phyloP scores from a whole-genome alignment of 2,888 invertebrate genomes.

The Calameuta idolon region DNA sequence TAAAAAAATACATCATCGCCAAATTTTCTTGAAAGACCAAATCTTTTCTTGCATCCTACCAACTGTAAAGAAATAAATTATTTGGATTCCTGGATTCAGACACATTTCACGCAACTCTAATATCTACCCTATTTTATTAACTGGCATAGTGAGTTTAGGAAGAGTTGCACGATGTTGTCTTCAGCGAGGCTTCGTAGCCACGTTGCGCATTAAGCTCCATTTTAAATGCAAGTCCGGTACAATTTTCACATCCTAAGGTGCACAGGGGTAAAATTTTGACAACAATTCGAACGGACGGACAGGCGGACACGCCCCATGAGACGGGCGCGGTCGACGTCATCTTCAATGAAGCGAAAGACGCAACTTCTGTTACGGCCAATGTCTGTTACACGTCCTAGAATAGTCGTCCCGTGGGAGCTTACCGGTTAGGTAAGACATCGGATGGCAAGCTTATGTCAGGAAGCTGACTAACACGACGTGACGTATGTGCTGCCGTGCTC shows the following conservation, averaged over 20 bases:
- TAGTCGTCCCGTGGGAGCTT: constrained; percentile 57
- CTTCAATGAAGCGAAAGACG: constrained; percentile 53
- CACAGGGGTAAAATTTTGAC: constrained; percentile 17
- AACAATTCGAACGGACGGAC: constrained; percentile 43
- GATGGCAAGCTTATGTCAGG: constrained; percentile 36
- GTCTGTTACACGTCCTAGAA: constrained; percentile 60
- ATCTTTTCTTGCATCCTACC: background rate
- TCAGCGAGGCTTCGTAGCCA: background rate
- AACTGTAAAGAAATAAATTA: background rate
- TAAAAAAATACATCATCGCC: background rate
- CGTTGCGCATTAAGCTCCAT: background rate
- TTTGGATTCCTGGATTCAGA: background rate
- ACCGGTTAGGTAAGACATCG: constrained; percentile 38
- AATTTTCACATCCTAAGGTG: background rate
- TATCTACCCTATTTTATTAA: background rate
- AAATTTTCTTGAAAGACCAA: background rate
- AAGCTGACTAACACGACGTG: constrained; percentile 46
- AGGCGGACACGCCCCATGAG: constrained; percentile 27
- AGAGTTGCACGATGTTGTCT: background rate
- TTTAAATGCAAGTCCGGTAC: background rate
- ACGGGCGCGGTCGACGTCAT: constrained; percentile 48
- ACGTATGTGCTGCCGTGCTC: constrained; percentile 32
- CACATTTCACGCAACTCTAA: background rate
- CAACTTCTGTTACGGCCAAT: constrained; percentile 51
- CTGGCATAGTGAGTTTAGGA: background rate